Evolutionary conservation across 2,888 invertebrate genomes (phyloP), one percentile per base, ranked within the genome.

Genomic region (Synergus japonicus): DNA sequence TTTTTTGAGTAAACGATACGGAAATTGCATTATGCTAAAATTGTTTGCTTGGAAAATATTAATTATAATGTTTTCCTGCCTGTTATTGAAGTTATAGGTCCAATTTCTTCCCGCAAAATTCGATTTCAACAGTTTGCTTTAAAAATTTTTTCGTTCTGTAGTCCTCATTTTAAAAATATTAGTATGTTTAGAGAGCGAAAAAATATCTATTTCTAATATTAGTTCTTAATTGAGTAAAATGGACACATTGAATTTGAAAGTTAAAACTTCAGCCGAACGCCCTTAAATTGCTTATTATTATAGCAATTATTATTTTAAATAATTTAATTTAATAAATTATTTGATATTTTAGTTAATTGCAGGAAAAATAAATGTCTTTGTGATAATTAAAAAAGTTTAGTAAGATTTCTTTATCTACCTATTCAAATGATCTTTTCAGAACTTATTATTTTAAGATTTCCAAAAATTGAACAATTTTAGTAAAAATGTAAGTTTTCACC

Each of bases 21-120:
- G n/a, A 18, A 76, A 78, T 78, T 78, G 46, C 79, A 76, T 64
- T 15, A 54, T 44, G 49, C 44, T 64, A 44, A 64, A 76, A 79
- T 79, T 69, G 60, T 49, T 37, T 12, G 49, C 63, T 12, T 29
- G 22, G 5, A 44, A 41, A 43, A n/a, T 18, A 65, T 54, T 18
- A 73, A 18, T 18, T 10, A n/a, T 41, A 15, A 41, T n/a, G 41
- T 41, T 65, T 22, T 63, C 9, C 12, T 22, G 10, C 10, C 12
- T 22, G 29, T 22, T 22, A 63, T 22, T 1, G 4, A n/a, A 66
- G 9, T 7, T 18, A 15, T 18, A 15, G n/a, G 3, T 46, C 4
- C 4, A 43, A 66, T 43, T 43, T 18, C 4, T 29, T 22, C 12
- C 29, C 12, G 12, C 10, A 63, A 63, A 22, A 29, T 63, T 29